These are phyloP conservation scores for Congeria kusceri DNA, from an alignment of 2,888 invertebrate species.

Conservation along the genomic window DNA sequence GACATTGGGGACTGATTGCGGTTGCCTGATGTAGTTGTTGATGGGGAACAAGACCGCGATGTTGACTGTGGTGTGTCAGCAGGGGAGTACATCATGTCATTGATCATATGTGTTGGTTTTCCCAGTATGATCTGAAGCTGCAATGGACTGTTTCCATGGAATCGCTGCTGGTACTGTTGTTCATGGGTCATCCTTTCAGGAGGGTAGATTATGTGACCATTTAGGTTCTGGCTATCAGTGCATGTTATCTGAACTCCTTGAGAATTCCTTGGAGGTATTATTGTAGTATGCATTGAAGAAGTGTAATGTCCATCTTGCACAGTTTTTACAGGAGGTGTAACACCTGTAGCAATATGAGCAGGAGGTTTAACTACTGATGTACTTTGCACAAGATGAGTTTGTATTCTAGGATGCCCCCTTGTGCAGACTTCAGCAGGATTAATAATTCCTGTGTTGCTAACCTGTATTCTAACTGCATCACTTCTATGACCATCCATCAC, in stretches of 20 bases:
- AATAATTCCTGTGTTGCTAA: slow-evolving; percentile 48
- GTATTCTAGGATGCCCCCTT: slow-evolving; percentile 95
- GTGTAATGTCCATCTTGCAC: slow-evolving; percentile 72
- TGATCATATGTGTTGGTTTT: neutral
- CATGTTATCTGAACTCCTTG: slow-evolving; percentile 72
- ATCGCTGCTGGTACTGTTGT: slow-evolving; percentile 82
- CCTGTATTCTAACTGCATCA: slow-evolving; percentile 49
- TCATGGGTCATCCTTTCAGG: slow-evolving; percentile 84
- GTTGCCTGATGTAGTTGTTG: slow-evolving; percentile 77
- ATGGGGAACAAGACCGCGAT: slow-evolving; percentile 83
- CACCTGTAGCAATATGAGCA: slow-evolving; percentile 93
- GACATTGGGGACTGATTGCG: slow-evolving; percentile 85
- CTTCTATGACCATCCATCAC: slow-evolving; percentile 12
- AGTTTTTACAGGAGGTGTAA: slow-evolving; percentile 86
- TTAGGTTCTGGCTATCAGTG: slow-evolving; percentile 50
- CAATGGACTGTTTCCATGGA: neutral
- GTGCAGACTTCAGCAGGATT: slow-evolving; percentile 92
- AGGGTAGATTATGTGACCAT: slow-evolving; percentile 44
- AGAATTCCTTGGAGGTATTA: slow-evolving; percentile 61
- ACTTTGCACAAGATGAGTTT: slow-evolving; percentile 98
- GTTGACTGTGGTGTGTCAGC: slow-evolving; percentile 78
- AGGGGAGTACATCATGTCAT: slow-evolving; percentile 8
- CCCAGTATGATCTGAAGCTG: neutral
- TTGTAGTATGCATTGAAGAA: slow-evolving; percentile 81
- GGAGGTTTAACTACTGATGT: slow-evolving; percentile 97